Conservation (phyloP, 2,888 invertebrate species). For the Nyleta sp. region DNA sequence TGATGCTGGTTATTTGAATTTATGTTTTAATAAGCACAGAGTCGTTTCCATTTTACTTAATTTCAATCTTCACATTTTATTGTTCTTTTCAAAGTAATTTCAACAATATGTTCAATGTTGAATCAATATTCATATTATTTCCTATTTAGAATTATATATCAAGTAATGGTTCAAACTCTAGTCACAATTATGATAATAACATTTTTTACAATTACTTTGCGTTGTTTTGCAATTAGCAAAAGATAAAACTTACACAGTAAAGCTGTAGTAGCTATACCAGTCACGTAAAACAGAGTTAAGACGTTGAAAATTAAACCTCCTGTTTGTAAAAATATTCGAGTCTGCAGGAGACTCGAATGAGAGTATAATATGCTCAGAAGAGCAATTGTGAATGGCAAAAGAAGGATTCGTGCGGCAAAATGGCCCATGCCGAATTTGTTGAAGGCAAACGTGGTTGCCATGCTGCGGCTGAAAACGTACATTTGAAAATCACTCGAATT, state of each 20-base stretch:
- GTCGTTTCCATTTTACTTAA: too few species aligned
- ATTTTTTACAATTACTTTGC: too few species aligned
- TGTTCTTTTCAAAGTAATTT: too few species aligned
- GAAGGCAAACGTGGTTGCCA: slow-evolving; percentile 91
- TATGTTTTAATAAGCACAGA: too few species aligned
- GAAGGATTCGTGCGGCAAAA: slow-evolving; percentile 88
- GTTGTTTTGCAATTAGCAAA: too few species aligned
- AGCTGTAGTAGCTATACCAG: slow-evolving; percentile 79
- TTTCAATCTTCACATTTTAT: too few species aligned
- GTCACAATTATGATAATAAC: too few species aligned
- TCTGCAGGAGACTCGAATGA: slow-evolving; percentile 77
- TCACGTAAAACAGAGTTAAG: slow-evolving; percentile 90
- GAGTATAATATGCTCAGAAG: slow-evolving; percentile 78
- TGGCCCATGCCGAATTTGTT: slow-evolving; percentile 90
- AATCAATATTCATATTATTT: too few species aligned
- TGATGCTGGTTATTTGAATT: too few species aligned
- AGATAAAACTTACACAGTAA: slow-evolving; percentile 79
- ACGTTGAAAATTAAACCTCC: slow-evolving; percentile 86
- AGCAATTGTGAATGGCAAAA: slow-evolving; percentile 86
- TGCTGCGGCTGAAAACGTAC: slow-evolving; percentile 80
- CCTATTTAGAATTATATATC: too few species aligned
- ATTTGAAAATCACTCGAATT: not conserved
- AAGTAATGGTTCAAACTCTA: too few species aligned
- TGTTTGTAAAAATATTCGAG: slow-evolving; percentile 78
- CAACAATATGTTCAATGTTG: too few species aligned